A percentile compares a stretch with the other conserved stretches of the same genome.
phyloP scores from a whole-genome alignment of 2,888 invertebrate genomes.

The Apamea crenata region DNA sequence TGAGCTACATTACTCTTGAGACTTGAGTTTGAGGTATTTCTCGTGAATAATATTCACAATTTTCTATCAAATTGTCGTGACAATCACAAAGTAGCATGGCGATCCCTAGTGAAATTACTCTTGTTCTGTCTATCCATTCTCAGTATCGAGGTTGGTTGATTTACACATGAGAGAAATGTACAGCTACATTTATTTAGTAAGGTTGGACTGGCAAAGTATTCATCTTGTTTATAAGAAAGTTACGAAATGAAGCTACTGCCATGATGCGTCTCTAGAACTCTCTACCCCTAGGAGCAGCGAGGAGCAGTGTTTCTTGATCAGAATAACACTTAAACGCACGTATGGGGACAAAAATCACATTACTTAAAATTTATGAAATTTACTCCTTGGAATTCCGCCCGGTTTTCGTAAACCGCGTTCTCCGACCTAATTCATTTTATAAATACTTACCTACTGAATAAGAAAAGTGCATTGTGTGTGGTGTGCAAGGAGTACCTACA shows the following conservation, averaged over 20 bases:
- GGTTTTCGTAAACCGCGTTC: neutral
- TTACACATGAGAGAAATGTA: neutral
- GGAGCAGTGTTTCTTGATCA: too few relatives aligned
- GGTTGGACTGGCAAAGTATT: neutral
- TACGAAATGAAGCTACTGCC: too few relatives aligned
- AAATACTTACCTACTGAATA: neutral
- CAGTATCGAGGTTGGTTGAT: neutral
- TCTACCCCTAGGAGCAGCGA: neutral
- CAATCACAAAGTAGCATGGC: neutral
- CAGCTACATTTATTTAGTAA: neutral
- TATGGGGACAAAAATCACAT: too few relatives aligned
- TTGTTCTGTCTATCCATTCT: neutral
- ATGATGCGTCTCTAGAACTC: too few relatives aligned
- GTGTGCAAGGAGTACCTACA: conserved; percentile 2
- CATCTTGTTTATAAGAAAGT: too few relatives aligned
- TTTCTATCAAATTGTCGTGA: conserved; percentile 17
- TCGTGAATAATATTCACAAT: conserved; percentile 11
- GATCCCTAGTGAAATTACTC: too few relatives aligned
- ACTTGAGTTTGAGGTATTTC: neutral
- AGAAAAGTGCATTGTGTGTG: too few relatives aligned
- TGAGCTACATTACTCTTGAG: neutral
- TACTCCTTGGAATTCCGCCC: neutral
- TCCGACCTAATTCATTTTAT: neutral
- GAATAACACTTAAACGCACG: too few relatives aligned
- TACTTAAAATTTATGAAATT: neutral